Conservation (phyloP, 2,797 vertebrate genomes). For the Podarcis lilfordi region DNA sequence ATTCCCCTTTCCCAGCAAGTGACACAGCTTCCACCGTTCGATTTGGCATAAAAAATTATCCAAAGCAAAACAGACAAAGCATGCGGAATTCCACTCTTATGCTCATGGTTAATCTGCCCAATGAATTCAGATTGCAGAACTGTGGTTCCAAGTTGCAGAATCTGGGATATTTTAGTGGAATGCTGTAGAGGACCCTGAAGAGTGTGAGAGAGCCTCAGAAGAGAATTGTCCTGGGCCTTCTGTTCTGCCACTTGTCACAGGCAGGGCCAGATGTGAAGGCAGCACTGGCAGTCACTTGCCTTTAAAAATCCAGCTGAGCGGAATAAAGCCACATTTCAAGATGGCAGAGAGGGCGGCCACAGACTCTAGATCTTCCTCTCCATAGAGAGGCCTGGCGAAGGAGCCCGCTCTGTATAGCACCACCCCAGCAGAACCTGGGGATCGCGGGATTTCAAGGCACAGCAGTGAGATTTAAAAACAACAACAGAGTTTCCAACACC, state of each 20-base stretch:
- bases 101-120: neutral
- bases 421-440: neutral
- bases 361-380: neutral
- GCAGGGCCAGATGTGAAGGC: neutral
- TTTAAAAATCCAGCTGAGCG: neutral
- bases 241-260: neutral
- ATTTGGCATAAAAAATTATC: neutral
- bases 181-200: neutral
- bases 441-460: neutral
- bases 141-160: neutral
- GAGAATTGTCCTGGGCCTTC: neutral
- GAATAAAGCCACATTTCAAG: no score
- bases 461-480: neutral
- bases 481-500: no score
- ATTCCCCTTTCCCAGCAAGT: neutral
- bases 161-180: neutral
- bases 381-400: neutral
- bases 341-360: neutral
- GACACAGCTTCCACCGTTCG: neutral
- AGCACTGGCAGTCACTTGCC: neutral
- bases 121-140: neutral
- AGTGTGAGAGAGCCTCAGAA: neutral
- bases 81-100: neutral
- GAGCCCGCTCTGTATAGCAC: neutral
- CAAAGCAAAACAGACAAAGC: neutral